Conservation (phyloP, 2,888 invertebrate genomes). For the Plagiodera versicolora region DNA sequence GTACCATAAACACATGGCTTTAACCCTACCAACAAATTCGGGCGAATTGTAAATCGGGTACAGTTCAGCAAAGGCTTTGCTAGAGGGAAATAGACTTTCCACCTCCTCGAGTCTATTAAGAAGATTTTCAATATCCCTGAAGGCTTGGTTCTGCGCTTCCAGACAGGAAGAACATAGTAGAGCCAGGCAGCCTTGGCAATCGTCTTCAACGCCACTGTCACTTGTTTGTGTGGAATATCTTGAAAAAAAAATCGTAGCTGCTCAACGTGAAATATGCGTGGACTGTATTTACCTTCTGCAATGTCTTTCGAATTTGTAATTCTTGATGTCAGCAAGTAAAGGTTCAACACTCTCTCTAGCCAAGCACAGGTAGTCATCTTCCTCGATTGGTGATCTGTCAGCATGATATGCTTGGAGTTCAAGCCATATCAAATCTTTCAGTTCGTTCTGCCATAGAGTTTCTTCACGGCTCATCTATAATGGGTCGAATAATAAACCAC, state of each 20-base stretch:
- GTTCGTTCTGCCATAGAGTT: conserved; percentile 83
- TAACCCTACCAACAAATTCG: conserved; percentile 67
- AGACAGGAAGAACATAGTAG: conserved; percentile 73
- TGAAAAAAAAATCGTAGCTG: not conserved
- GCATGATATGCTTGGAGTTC: conserved; percentile 85
- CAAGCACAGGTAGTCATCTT: conserved; percentile 75
- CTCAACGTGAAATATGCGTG: too few species aligned
- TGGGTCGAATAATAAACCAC: too few species aligned
- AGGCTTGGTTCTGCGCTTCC: conserved; percentile 71
- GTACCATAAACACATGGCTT: conserved; percentile 89
- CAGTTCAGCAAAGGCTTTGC: conserved; percentile 73
- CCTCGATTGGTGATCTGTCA: conserved; percentile 72
- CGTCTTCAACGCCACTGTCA: conserved; percentile 50
- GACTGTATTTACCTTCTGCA: conserved; percentile 28
- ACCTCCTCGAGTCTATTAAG: conserved; percentile 74
- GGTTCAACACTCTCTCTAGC: conserved; percentile 72
- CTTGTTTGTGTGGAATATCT: conserved; percentile 41
- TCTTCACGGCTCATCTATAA: conserved; percentile 79
- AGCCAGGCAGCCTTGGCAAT: conserved; percentile 70
- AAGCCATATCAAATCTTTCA: conserved; percentile 89
- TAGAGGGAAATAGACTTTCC: conserved; percentile 82
- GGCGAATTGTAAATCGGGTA: conserved; percentile 70
- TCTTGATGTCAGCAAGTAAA: conserved; percentile 73
- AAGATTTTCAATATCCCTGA: conserved; percentile 73
- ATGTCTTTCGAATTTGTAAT: conserved; percentile 64